Evolutionary conservation across 2,113 vertebrate species (phyloP).

Genomic region (Eulemur rufifrons): DNA sequence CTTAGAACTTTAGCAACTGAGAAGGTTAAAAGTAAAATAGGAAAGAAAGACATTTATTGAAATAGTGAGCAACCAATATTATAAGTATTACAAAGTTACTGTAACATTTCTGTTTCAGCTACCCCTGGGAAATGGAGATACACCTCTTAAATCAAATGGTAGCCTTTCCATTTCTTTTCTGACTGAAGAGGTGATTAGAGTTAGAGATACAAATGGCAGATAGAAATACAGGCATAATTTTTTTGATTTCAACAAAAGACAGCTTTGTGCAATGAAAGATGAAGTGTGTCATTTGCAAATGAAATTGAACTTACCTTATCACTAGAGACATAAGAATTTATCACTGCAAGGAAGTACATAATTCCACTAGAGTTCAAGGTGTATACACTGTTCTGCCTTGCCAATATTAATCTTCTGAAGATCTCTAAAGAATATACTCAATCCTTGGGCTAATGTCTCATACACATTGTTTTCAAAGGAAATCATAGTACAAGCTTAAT

Average conservation of each 20-base stretch:
- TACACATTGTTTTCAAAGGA: neutral
- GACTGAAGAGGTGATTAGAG: neutral
- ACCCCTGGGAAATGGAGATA: neutral
- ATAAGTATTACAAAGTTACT: neutral
- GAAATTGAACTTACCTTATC: neutral
- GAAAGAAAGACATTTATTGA: neutral
- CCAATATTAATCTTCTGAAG: neutral
- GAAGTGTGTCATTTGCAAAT: neutral
- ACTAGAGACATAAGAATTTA: neutral
- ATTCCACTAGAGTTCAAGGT: neutral
- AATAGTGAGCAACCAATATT: neutral
- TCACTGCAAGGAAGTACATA: neutral
- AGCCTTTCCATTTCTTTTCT: neutral
- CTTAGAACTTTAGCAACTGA: neutral
- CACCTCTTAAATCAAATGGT: neutral
- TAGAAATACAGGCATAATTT: neutral
- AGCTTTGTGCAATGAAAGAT: neutral
- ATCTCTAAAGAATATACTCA: neutral
- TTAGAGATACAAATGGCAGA: neutral
- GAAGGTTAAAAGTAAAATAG: neutral
- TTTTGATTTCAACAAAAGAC: slow-evolving; percentile 8
- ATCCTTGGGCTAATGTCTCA: neutral
- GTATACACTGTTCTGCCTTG: neutral
- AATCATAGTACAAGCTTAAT: neutral
- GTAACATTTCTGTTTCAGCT: neutral